phyloP scores from a whole-genome alignment of 2,113 vertebrate genomes.

The Probosciger aterrimus region DNA sequence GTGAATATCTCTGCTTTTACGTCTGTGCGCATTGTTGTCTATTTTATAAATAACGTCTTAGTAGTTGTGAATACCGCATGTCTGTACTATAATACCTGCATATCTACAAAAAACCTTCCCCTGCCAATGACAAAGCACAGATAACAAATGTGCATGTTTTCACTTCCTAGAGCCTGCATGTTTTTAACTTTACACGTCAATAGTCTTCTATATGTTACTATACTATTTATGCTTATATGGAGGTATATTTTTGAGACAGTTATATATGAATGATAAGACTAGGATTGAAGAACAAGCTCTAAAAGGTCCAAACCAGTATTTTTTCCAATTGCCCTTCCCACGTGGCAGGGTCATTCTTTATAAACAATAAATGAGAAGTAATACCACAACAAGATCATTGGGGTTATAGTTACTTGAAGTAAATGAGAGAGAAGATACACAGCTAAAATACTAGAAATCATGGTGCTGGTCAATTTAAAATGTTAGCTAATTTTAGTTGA shows the following conservation, averaged over 20 bases:
- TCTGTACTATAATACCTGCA: neutral
- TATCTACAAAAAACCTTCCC: neutral
- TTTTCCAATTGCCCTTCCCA: neutral
- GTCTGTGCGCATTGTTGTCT: neutral
- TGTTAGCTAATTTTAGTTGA: neutral
- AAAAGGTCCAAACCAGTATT: neutral
- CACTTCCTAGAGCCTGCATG: neutral
- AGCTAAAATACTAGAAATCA: neutral
- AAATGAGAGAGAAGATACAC: neutral
- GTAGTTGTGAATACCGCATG: neutral
- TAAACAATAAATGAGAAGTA: neutral
- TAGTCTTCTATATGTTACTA: neutral
- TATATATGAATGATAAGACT: neutral
- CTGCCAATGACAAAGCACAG: neutral
- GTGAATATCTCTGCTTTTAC: neutral
- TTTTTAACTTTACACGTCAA: neutral
- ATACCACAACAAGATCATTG: neutral
- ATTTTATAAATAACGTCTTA: neutral
- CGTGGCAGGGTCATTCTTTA: neutral
- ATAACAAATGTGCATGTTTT: neutral
- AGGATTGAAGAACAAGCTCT: neutral
- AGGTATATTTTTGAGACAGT: neutral
- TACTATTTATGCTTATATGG: neutral
- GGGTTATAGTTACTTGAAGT: neutral
- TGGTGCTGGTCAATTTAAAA: neutral